Evolutionary conservation across 2,888 invertebrate genomes (phyloP), one percentile per base, ranked within the genome.

Genomic region (Hecatera dysodea): DNA sequence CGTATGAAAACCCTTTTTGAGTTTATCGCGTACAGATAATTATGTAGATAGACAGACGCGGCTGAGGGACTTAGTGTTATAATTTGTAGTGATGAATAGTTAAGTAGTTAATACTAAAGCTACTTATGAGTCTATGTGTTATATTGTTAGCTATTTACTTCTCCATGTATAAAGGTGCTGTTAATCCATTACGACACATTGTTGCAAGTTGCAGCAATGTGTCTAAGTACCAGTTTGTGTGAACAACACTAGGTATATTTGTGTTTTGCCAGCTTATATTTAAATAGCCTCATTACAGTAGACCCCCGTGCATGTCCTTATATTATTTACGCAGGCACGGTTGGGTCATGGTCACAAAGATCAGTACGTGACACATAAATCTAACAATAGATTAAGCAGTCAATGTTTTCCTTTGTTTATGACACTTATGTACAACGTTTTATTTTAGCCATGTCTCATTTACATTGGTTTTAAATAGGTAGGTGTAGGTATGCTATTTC

Each of bases 321-420:
- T 36, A 44, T 15, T 2, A n/a, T 27, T 12, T 50, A 53, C 8
- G 5, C 22, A 42, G 19, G 2, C 8, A 15, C 2, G 53, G 19
- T 24, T 12, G 27, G 56, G 74, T 67, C 72, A 72, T 11, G 75
- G 67, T 46, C 57, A 72, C 44, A 73, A 50, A 73, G 68, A 57
- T 60, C 46, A 48, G 46, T 1, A 67, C 75, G 48, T 73, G 75
- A 68, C 73, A 60, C 33, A 48, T 68, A 42, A 33, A 50, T 7
- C n/a, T 24, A 73, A 72, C 74, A 50, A 50, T 22, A 68, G 60
- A 55, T 55, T 55, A 67, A 48, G 7, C 27, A 12, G 15, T 27
- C 67, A 55, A 53, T 22, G 12, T 59, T 17, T 60, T 60, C 5
- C 75, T 75, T 56, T 75, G 75, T 53, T 73, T 44, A 27, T 46